Evolutionary conservation across 2,888 invertebrate genomes (phyloP).

Genomic region (Tachina grossa): DNA sequence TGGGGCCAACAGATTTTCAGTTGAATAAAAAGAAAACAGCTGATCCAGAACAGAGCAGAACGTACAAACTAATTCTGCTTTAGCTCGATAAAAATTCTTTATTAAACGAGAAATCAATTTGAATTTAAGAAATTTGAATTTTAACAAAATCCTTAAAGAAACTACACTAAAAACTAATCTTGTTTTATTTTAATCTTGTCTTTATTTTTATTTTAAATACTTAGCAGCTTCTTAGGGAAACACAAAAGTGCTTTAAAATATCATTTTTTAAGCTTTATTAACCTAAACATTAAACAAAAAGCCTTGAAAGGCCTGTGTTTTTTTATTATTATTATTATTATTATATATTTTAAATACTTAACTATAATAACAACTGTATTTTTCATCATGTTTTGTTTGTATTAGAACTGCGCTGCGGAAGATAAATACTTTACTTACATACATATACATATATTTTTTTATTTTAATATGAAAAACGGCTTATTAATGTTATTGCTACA

Average conservation of each 20-base stretch:
- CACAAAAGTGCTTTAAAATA: neutral
- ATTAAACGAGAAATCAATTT: too few species aligned
- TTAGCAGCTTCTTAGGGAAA: neutral
- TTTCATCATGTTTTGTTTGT: conserved; percentile 22
- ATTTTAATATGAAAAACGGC: conserved; percentile 43
- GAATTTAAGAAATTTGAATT: too few species aligned
- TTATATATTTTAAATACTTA: conserved; percentile 42
- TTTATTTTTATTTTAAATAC: too few species aligned
- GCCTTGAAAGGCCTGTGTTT: neutral
- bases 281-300: neutral
- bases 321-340: conserved; percentile 24
- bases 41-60: too few species aligned
- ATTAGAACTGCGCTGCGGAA: neutral
- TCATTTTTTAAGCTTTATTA: conserved; percentile 8
- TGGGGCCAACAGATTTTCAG: too few species aligned
- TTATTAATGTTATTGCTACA: conserved; percentile 48
- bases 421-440: conserved; percentile 26
- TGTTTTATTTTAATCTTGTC: too few species aligned
- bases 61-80: too few species aligned
- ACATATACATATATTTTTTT: neutral
- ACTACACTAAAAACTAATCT: too few species aligned
- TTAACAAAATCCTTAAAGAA: too few species aligned
- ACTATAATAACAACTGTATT: conserved; percentile 14
- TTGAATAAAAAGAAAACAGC: too few species aligned
- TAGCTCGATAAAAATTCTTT: too few species aligned